Evolutionary conservation across 2,797 vertebrate species (phyloP).

Genomic region (Melanotaenia pygmaea): DNA sequence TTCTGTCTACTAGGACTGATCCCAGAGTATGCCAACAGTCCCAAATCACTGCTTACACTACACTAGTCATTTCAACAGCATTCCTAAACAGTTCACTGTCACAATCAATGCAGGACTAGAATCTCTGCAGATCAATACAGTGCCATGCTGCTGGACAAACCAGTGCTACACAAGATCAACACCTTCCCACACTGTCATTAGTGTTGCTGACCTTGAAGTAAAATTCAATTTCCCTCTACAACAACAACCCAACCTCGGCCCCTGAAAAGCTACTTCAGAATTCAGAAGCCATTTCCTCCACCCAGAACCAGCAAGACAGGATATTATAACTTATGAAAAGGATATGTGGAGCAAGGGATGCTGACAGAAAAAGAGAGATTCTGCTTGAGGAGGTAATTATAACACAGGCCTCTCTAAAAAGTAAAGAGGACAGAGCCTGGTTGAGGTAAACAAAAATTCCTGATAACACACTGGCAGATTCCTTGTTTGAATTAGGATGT

Average conservation of each 20-base stretch:
- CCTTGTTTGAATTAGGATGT: constrained; percentile 68
- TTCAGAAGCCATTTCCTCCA: constrained; percentile 77
- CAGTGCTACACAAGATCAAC: constrained; percentile 67
- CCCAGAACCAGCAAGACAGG: constrained; percentile 64
- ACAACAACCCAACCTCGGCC: constrained; percentile 59
- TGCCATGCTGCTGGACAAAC: constrained; percentile 66
- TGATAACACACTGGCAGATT: constrained; percentile 59
- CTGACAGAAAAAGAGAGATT: constrained; percentile 63
- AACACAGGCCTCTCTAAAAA: constrained; percentile 70
- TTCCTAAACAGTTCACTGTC: constrained; percentile 62
- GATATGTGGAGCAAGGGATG: constrained; percentile 55
- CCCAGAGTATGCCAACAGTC: constrained; percentile 27
- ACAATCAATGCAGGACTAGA: constrained; percentile 72
- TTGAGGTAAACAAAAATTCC: constrained; percentile 72
- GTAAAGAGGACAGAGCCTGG: constrained; percentile 46
- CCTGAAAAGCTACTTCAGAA: constrained; percentile 71
- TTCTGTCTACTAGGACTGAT: constrained; percentile 2
- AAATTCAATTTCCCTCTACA: constrained; percentile 83
- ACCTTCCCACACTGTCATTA: constrained; percentile 78
- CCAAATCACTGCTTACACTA: constrained; percentile 49
- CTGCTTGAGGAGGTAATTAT: constrained; percentile 82
- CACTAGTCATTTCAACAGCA: constrained; percentile 59
- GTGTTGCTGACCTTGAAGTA: constrained; percentile 85
- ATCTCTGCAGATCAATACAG: constrained; percentile 71
- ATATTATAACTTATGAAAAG: constrained; percentile 77